Percentiles rank a stretch among this genome's conserved stretches.
phyloP scores from a whole-genome alignment of 2,113 vertebrate species.

The Candoia aspera region DNA sequence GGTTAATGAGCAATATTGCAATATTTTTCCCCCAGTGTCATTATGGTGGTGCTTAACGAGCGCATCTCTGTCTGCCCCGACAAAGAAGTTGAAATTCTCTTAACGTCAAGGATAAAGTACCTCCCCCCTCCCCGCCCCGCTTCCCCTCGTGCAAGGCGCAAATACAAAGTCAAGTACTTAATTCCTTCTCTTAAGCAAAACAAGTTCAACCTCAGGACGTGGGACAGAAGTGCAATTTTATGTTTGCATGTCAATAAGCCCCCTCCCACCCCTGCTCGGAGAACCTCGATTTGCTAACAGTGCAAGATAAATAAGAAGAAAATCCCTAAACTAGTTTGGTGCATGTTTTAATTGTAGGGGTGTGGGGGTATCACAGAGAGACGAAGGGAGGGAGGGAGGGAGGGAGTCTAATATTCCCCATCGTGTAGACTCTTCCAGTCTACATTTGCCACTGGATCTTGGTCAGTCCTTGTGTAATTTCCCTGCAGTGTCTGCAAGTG shows the following conservation, averaged over 20 bases:
- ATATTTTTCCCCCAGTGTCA: not conserved
- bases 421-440: not conserved
- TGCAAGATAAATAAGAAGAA: conserved; percentile 24
- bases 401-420: not conserved
- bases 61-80: not conserved
- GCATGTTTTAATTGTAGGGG: not conserved
- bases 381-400: not conserved
- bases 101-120: conserved; percentile 47
- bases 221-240: conserved; percentile 36
- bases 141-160: conserved; percentile 41
- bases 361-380: not conserved
- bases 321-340: not conserved
- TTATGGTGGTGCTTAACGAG: not conserved
- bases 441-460: not conserved
- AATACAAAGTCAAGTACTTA: conserved; percentile 68
- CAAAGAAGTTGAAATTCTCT: not conserved
- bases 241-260: conserved; percentile 10
- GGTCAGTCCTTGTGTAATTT: not conserved
- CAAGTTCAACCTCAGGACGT: conserved; percentile 59
- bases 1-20: conserved; percentile 8
- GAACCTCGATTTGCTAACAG: not conserved
- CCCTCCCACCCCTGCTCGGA: not conserved
- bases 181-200: conserved; percentile 59
- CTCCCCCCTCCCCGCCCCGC: not conserved
- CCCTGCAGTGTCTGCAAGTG: not conserved